Evolutionary conservation across 2,113 vertebrate species (phyloP), one percentile per base, ranked within the genome.

Genomic region (Dasypus novemcinctus): DNA sequence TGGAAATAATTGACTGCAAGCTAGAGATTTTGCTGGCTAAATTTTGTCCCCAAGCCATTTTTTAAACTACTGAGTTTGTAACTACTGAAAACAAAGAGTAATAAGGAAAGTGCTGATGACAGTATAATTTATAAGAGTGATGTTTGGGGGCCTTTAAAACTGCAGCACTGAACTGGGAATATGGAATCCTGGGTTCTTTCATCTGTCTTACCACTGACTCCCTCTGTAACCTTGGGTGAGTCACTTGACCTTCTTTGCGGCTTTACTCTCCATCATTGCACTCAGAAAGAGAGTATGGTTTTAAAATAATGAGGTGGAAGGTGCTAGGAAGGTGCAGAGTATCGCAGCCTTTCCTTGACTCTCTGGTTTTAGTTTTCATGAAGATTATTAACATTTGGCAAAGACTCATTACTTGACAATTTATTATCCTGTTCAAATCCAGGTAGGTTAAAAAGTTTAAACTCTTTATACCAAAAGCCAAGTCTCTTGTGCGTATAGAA

Each of bases 401-500:
- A 93, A 91, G 79, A 97, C 76, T 93, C 68, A 79, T 96, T 97
- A 89, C 95, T 96, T 96, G 80, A 95, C 97, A 96, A 94, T 97
- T 97, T 96, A 98, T 97, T 95, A 97, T 96, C 91, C 85, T 89
- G 64, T 93, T 95, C 94, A 94, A 96, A 91, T 95, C 93, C 92
- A 96, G 96, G 96, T 97, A 97, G 97, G 95, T 97, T 97, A 96
- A 98, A 98, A 96, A 97, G 95, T 97, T 97, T 96, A 97, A 98
- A 95, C 54, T 95, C 97, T 96, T 97, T 97, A 97, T 93, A 95
- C 95, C 90, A 80, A 88, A 97, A 96, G 95, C 90, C 91, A 90
- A 95, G 87, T 96, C 97, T 97, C 96, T 43, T 91, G 81, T 29
- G 95, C 61, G 91, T 95, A 43, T 76, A 90, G 66, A 97, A 97